Evolutionary conservation across 2,113 vertebrate species (phyloP).

Genomic region (Numida meleagris): DNA sequence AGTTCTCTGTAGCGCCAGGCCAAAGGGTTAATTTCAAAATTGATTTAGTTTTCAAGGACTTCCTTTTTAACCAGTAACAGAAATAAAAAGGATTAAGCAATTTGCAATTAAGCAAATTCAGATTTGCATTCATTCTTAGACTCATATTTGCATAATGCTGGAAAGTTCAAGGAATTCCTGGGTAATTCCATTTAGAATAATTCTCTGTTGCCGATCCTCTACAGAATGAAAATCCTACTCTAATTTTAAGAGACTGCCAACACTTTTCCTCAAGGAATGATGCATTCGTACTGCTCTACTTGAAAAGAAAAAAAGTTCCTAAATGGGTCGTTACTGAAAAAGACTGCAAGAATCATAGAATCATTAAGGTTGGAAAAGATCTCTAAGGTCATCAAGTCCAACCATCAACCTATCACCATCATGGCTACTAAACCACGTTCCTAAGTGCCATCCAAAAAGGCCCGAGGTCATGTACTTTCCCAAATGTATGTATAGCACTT

Average conservation of each 20-base stretch:
- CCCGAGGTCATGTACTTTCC: background rate
- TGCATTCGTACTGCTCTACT: background rate
- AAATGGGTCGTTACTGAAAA: background rate
- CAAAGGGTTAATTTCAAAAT: background rate
- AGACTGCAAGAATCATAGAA: background rate
- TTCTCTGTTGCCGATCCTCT: background rate
- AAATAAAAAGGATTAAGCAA: background rate
- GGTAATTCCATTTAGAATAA: constrained; percentile 12
- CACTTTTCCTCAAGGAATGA: background rate
- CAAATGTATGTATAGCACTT: background rate
- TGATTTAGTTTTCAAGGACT: background rate
- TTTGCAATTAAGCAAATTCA: background rate
- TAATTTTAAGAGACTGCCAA: background rate
- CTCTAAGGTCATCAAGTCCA: too few species aligned
- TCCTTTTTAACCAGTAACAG: background rate
- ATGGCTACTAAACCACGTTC: too few species aligned
- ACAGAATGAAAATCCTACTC: constrained; percentile 25
- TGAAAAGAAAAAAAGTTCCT: background rate
- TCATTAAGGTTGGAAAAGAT: too few species aligned
- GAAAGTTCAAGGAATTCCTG: background rate
- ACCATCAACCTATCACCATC: too few species aligned
- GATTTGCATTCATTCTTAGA: background rate
- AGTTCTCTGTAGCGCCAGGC: background rate
- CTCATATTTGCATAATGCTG: background rate
- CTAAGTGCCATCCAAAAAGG: background rate